Base-by-base conservation (phyloP, 2,888 invertebrate species). In the Mycogona germanica region DNA sequence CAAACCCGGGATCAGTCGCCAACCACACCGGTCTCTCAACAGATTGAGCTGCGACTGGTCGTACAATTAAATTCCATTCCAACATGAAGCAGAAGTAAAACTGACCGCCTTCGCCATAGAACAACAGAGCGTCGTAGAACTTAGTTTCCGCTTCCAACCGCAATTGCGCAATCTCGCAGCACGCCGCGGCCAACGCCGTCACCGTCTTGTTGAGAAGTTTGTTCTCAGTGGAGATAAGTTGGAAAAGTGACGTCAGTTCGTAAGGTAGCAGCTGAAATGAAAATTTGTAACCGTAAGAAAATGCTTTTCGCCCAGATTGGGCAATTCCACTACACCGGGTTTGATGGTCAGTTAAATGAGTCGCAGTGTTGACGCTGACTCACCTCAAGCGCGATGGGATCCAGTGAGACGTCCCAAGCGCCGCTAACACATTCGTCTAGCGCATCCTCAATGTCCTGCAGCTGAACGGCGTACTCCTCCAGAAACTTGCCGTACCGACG, bases 201-300 rank as follows among this genome's bases (percentile, higher is more conserved):
- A 93, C 72, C 44, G 89, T 77, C 71, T 85, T 82, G 32, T 82
- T 82, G 62, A 91, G 75, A 47, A 82, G 72, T 65, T 82, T 84
- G 66, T 88, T 88, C 69, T 91, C 88, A 25, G 87, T 86, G 60
- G 84, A 80, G 12, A 86, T 79, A 57, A 91, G 68, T 60, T 83
- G 78, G 30, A 82, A 71, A 30, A 86, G 68, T 3, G 78, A 73
- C 14, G 80, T 73, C 59, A 78, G 75, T 69, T 88, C 87, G 60
- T 70, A 73, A 2, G 78, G 75, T 51, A 71, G 66, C 57, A 72
- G 72, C 65, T 73, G 60, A 2, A 61, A 56, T 37, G 56, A n/a
- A 57, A 25, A 12, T 46, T 6, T 14, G 9, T 46, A 21, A 47
- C 21, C 5, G 6, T n/a, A 26, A 4, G 14, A 21, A 30, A 28